Base-by-base conservation (phyloP, 64 coral and sea anemone genomes). In the Anthopleura sola region DNA sequence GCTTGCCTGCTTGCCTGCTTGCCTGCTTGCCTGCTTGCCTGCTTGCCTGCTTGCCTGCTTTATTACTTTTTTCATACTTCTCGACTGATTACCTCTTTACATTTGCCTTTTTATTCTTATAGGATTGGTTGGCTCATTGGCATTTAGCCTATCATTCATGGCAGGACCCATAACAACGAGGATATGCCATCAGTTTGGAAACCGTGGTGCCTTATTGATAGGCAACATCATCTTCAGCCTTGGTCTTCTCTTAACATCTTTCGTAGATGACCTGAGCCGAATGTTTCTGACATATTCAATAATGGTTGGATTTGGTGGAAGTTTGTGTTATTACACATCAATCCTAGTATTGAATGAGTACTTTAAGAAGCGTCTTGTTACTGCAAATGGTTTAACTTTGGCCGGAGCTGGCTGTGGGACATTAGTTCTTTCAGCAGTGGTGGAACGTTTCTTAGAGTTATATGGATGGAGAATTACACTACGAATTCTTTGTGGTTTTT, bases 271-370 rank as follows among this genome's bases (percentile, higher is more conserved):
- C 39, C 68, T 95, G 31, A 88, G 84, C 49, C 78, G 48, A 18
- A 88, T 95, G 93, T 95, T 83, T 83, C 46, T 95, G 1, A 92
- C 93, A 32, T 95, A 95, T 60, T 95, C 93, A 21, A 48, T 95
- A 33, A 60, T 95, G 12, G 87, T 95, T 44, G 86, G 81, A 19
- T 18, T 78, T 47, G 93, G 93, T n/a, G 82, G 86, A 23, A 95
- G 93, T 60, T 60, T 95, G 54, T 95, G 86, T 51, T 95, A 95
- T 82, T 85, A 86, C 56, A 85, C 90, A 49, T 95, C 93, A 4
- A 55, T 95, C 62, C 69, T 95, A 18, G 86, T 95, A 6, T 33
- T 95, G 10, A 83, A 80, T 60, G 86, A 88, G 23, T 92, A 95
- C 83, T 95, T 95, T 60, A 74, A 71, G 15, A 95, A 95, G 48